Evolutionary conservation across 2,888 invertebrate genomes (phyloP), one percentile per base, ranked within the genome.

Genomic region (Stenodema calcarata): DNA sequence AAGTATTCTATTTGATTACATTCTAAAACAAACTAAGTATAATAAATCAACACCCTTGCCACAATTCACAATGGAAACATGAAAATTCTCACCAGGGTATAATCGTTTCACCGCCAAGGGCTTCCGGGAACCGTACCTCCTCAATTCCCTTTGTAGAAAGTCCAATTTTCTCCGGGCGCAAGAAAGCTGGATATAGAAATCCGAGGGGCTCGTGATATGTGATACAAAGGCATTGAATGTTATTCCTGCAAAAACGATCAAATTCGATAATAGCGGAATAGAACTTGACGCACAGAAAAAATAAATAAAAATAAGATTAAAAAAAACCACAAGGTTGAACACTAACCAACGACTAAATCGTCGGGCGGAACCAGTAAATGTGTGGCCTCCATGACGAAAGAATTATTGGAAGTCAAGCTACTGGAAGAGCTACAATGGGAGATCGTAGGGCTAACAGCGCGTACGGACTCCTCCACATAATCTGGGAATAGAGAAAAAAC

Each of bases 171-270:
- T 86, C 12, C n/a, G 44, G 0, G 54, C 82, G 11, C 80, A 70
- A 92, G 93, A 86, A 92, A 91, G 76, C 90, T 90, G 7, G 93
- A 89, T 84, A 75, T 88, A 88, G 54, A 89, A 88, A 79, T 88
- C 83, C 6, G 86, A 86, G 4, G 88, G 88, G n/a, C 90, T 91
- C n/a, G 90, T 90, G 62, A 92, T 90, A 89, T 91, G 92, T 92
- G 86, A 69, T n/a, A 87, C 73, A 12, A 23, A 28, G 11, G 76
- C 86, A 0, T 35, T 14, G 12, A 87, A 28, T 16, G 54, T 23
- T 16, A 86, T 62, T 0, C 82, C 87, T 87, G 70, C n/a, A 82
- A 69, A 7, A 14, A 44, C 41, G 42, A 62, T 23, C 47, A 47
- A 30, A 75, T 75, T 35, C 7, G 30, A 69, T 7, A 62, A 62